Percentiles rank a stretch among this genome's conserved stretches.
Conservation (phyloP, 2,888 invertebrate genomes). For the Trichogramma evanescens region DNA sequence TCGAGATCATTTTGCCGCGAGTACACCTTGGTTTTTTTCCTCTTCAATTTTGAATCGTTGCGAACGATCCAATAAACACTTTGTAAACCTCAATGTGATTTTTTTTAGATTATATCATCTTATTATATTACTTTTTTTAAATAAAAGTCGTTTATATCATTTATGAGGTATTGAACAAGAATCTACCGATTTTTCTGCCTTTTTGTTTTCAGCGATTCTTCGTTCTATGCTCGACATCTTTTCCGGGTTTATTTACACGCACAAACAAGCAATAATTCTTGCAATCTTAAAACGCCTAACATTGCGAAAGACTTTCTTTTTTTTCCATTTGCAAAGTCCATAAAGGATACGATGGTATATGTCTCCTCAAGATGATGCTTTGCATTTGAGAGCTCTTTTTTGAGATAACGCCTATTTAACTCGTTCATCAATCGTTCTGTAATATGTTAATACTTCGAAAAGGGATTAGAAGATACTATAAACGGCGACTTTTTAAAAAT, state of each 20-base stretch:
- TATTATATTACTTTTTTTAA: slow-evolving; percentile 15
- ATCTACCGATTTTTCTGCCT: slow-evolving; percentile 20
- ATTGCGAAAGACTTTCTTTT: too few relatives aligned
- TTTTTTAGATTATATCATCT: slow-evolving; percentile 14
- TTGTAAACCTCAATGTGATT: slow-evolving; percentile 8
- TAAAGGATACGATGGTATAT: too few relatives aligned
- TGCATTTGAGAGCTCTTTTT: too few relatives aligned
- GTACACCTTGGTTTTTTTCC: too few relatives aligned
- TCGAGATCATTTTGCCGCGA: slow-evolving; percentile 16
- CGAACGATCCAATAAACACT: slow-evolving; percentile 3
- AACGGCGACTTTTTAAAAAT: too few relatives aligned
- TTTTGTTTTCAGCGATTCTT: slow-evolving; percentile 8
- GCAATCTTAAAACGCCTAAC: too few relatives aligned
- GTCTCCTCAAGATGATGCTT: too few relatives aligned
- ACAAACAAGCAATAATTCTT: not conserved
- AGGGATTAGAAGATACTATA: too few relatives aligned
- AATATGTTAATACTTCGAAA: too few relatives aligned
- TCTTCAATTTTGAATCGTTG: slow-evolving; percentile 15
- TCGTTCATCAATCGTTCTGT: too few relatives aligned
- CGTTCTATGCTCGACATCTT: not conserved
- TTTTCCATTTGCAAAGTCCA: too few relatives aligned
- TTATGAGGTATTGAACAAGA: slow-evolving; percentile 34
- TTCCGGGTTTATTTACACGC: slow-evolving; percentile 16
- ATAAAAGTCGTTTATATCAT: slow-evolving; percentile 6
- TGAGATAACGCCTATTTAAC: too few relatives aligned